These are phyloP conservation scores for Tachina grossa DNA, from an alignment of 2,888 invertebrate species.

Conservation along the genomic window DNA sequence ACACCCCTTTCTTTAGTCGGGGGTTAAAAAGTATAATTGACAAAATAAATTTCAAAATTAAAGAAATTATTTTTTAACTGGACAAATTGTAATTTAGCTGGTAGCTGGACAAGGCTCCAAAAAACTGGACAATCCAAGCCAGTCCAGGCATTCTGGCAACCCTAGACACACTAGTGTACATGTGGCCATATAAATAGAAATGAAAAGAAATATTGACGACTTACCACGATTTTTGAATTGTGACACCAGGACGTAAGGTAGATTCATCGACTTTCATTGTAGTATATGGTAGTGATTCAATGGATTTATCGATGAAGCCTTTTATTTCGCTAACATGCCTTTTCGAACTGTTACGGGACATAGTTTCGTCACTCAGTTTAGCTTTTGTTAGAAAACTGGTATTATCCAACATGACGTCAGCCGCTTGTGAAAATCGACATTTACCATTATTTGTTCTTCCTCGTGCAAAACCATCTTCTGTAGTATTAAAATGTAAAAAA, in stretches of 20 bases:
- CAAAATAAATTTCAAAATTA: no score
- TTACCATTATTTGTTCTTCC: slow-evolving; percentile 49
- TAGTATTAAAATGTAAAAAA: slow-evolving; percentile 19
- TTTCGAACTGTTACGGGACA: slow-evolving; percentile 73
- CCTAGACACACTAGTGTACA: no score
- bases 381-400: slow-evolving; percentile 76
- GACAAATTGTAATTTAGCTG: no score
- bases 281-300: slow-evolving; percentile 17
- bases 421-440: slow-evolving; percentile 74
- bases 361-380: slow-evolving; percentile 76
- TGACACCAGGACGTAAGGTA: not conserved
- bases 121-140: no score
- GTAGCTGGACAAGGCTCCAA: no score
- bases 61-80: no score
- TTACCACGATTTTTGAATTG: slow-evolving; percentile 20
- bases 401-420: slow-evolving; percentile 76
- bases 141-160: no score
- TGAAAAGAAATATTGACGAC: slow-evolving; percentile 1
- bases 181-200: not conserved
- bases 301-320: slow-evolving; percentile 5
- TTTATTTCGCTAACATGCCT: slow-evolving; percentile 39
- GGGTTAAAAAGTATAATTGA: no score
- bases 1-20: no score
- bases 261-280: not conserved
- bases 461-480: not conserved